Evolutionary conservation across 2,113 vertebrate genomes (phyloP), one percentile per base, ranked within the genome.

Genomic region (Colistium nudipinnis): DNA sequence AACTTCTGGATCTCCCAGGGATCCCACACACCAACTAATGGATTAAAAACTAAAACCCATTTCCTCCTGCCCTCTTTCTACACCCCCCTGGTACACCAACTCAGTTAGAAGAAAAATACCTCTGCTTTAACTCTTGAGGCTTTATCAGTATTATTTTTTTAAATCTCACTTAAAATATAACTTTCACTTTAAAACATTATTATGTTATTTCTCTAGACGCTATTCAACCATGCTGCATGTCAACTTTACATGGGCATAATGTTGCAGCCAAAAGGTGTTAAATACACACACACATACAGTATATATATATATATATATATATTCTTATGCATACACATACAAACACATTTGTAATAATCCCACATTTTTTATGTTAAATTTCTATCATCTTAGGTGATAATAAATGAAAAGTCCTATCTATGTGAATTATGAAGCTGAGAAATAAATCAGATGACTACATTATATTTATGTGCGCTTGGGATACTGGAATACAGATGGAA

Each of bases 31-130:
- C 20, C 41, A 1, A 19, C 4, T n/a, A n/a, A n/a, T n/a, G 57
- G 33, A 74, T 64, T 61, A 49, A 36, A 55, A 71, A 48, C 10
- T 52, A 12, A 81, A 64, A 62, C 3, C 44, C 22, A 35, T 41
- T 51, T 52, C 30, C 30, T 62, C 38, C 44, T 38, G 44, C 47
- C 22, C 16, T 2, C 43, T 53, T 53, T 39, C 22, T 24, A 48
- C 27, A 47, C 9, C 43, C 33, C 35, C 25, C n/a, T n/a, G n/a
- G n/a, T n/a, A n/a, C n/a, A n/a, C n/a, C n/a, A n/a, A n/a, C n/a
- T n/a, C n/a, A n/a, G n/a, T n/a, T n/a, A n/a, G n/a, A n/a, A n/a
- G n/a, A n/a, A n/a, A n/a, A n/a, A n/a, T n/a, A n/a, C n/a, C n/a
- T n/a, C n/a, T n/a, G n/a, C n/a, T n/a, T n/a, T n/a, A n/a, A n/a